A percentile compares a stretch with the other conserved stretches of the same genome.
Conservation (phyloP, 2,797 vertebrate genomes). For the Brachymystax lenok region DNA sequence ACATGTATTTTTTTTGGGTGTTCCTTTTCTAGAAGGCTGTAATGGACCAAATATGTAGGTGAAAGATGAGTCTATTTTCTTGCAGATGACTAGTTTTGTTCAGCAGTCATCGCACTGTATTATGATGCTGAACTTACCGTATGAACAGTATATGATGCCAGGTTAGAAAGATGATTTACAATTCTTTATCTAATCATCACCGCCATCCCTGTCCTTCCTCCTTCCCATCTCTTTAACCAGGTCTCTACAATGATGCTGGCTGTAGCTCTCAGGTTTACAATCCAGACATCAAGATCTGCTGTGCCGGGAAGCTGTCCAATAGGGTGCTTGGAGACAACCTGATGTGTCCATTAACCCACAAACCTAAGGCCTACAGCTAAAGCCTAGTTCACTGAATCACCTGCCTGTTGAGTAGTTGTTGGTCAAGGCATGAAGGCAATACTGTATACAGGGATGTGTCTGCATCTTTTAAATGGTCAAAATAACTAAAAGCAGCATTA, state of each 20-base stretch:
- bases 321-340: not conserved
- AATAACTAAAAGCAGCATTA: no score
- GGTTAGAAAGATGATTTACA: not conserved
- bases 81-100: no score
- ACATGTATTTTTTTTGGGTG: not conserved
- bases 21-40: not conserved
- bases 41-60: no score
- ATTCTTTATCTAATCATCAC: not conserved
- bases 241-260: not conserved
- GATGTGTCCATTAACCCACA: not conserved
- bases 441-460: not conserved
- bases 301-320: not conserved
- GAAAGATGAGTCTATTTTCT: no score
- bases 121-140: not conserved
- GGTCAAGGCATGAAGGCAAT: not conserved
- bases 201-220: no score
- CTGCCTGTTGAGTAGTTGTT: not conserved
- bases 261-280: not conserved
- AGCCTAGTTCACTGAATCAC: not conserved
- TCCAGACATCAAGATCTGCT: not conserved
- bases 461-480: not conserved
- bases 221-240: not conserved
- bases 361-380: not conserved
- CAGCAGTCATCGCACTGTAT: no score
- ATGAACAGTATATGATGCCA: not conserved